Conservation (phyloP, 2,113 vertebrate species). For the Scomber japonicus region DNA sequence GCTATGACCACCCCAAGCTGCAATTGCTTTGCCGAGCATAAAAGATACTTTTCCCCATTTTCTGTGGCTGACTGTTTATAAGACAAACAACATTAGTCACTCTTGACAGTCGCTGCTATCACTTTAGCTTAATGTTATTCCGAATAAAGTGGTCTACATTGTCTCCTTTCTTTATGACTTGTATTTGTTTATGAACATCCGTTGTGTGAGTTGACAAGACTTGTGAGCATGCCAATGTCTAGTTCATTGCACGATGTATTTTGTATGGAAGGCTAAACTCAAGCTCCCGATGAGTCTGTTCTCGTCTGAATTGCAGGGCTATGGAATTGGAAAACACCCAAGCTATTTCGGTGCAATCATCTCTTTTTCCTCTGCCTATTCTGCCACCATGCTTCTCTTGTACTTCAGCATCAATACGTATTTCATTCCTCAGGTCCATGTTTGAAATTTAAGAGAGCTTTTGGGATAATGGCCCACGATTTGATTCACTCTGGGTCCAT, state of each 20-base stretch:
- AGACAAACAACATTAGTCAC: slow-evolving; percentile 64
- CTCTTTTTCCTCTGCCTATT: slow-evolving; percentile 12
- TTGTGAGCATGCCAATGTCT: slow-evolving; percentile 14
- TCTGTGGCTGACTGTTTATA: slow-evolving; percentile 54
- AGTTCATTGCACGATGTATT: background rate
- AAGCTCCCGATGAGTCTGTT: slow-evolving; percentile 8
- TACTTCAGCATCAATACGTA: slow-evolving; percentile 36
- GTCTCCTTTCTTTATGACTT: slow-evolving; percentile 43
- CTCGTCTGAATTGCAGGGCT: slow-evolving; percentile 8
- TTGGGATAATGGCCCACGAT: slow-evolving; percentile 31
- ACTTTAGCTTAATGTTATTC: slow-evolving; percentile 46
- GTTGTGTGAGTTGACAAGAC: slow-evolving; percentile 23
- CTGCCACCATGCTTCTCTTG: slow-evolving; percentile 19
- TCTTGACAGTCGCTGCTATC: slow-evolving; percentile 37
- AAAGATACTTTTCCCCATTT: slow-evolving; percentile 47
- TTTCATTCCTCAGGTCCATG: slow-evolving; percentile 31
- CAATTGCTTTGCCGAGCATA: slow-evolving; percentile 44
- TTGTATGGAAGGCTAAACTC: slow-evolving; percentile 20
- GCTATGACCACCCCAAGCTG: slow-evolving; percentile 34
- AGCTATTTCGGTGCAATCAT: slow-evolving; percentile 42
- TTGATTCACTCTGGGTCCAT: slow-evolving; percentile 36
- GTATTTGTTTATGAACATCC: slow-evolving; percentile 33
- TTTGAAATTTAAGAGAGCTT: slow-evolving; percentile 51
- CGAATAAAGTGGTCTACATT: slow-evolving; percentile 46
- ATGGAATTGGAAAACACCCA: slow-evolving; percentile 28